phyloP scores from a whole-genome alignment of 2,888 invertebrate genomes.

The Aleiodes alternator region DNA sequence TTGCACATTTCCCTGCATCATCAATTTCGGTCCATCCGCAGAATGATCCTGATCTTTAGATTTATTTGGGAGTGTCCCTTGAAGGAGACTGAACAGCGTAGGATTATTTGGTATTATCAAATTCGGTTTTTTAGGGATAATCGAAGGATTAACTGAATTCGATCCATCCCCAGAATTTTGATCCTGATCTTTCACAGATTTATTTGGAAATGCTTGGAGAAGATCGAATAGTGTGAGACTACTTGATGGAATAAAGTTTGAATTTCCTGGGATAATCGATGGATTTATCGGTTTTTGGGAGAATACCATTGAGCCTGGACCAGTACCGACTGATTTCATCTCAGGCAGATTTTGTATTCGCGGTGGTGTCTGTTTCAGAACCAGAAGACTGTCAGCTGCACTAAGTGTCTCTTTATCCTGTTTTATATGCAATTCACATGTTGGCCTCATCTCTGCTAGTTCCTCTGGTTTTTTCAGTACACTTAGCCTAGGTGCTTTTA shows the following conservation, averaged over 20 bases:
- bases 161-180: background rate
- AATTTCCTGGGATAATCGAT: background rate
- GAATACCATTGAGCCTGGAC: slow-evolving; percentile 36
- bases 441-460: slow-evolving; percentile 22
- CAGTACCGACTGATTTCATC: slow-evolving; percentile 39
- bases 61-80: background rate
- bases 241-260: background rate
- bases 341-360: slow-evolving; percentile 51
- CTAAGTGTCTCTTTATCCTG: slow-evolving; percentile 56
- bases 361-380: slow-evolving; percentile 57
- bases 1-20: slow-evolving; percentile 35
- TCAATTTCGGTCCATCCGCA: background rate
- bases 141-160: slow-evolving; percentile 23
- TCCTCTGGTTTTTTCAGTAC: slow-evolving; percentile 54
- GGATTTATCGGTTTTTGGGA: background rate
- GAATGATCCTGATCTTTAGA: background rate
- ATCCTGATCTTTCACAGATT: too few species aligned
- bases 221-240: too few species aligned
- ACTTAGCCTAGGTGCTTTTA: slow-evolving; percentile 63
- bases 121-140: background rate
- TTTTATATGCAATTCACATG: background rate
- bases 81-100: background rate
- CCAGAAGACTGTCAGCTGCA: slow-evolving; percentile 57
- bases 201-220: too few species aligned
- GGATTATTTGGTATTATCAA: background rate